Conservation (phyloP, 2,113 vertebrate genomes). For the Paedocypris sp. region DNA sequence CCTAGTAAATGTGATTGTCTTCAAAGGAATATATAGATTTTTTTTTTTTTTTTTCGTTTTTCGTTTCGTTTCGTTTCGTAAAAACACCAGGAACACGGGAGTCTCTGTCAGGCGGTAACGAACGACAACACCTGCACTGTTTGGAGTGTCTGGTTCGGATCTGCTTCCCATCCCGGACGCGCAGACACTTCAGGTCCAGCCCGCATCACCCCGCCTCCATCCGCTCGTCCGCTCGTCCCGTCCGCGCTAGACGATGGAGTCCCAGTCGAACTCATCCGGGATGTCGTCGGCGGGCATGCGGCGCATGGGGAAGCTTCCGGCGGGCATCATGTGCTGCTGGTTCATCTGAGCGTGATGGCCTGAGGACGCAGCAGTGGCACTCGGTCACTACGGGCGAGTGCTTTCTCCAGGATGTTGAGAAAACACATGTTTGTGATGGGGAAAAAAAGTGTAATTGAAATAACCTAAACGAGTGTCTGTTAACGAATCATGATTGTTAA, state of each 20-base stretch:
- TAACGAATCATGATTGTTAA: not conserved
- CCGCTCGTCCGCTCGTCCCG: slow-evolving; percentile 35
- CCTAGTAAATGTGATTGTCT: slow-evolving; percentile 82
- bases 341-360: slow-evolving; percentile 81
- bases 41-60: slow-evolving; percentile 41
- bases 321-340: slow-evolving; percentile 84
- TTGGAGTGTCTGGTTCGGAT: slow-evolving; percentile 39
- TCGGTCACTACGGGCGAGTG: not conserved
- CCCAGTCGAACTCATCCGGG: slow-evolving; percentile 89
- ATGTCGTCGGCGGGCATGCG: slow-evolving; percentile 82
- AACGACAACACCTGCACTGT: slow-evolving; percentile 49
- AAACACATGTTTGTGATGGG: too few species aligned
- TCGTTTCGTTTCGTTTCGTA: slow-evolving; percentile 54
- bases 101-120: slow-evolving; percentile 43
- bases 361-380: slow-evolving; percentile 31
- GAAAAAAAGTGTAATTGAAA: too few species aligned
- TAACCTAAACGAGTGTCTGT: too few species aligned
- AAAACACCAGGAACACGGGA: slow-evolving; percentile 55
- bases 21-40: slow-evolving; percentile 67
- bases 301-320: slow-evolving; percentile 80
- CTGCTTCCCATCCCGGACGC: slow-evolving; percentile 44
- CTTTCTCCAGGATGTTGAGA: not conserved
- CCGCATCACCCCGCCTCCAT: slow-evolving; percentile 35
- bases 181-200: slow-evolving; percentile 46
- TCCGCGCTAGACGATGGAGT: slow-evolving; percentile 77